Evolutionary conservation across 2,797 vertebrate genomes (phyloP).

Genomic region (Phoxinus dragarum): DNA sequence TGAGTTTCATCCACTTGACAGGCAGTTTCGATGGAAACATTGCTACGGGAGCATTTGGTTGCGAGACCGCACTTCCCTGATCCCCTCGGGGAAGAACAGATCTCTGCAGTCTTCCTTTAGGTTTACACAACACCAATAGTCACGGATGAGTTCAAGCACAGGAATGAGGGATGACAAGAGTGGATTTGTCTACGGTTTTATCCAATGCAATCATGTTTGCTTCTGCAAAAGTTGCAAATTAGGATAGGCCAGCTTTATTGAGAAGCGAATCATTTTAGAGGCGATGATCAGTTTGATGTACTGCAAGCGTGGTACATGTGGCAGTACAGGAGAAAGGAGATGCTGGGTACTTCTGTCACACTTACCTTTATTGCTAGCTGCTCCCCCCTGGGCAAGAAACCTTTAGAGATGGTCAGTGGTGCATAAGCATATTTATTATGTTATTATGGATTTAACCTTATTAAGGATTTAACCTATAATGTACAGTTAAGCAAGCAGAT

Average conservation of each 20-base stretch:
- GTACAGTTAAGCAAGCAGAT: conserved; percentile 14
- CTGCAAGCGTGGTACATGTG: conserved; percentile 12
- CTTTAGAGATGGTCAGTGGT: conserved; percentile 62
- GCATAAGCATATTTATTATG: conserved; percentile 47
- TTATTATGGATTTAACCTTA: background rate
- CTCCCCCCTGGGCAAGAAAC: conserved; percentile 60
- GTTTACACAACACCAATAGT: conserved; percentile 29
- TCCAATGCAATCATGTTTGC: background rate
- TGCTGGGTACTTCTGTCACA: conserved; percentile 27
- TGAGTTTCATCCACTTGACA: conserved; percentile 51
- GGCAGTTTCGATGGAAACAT: conserved; percentile 42
- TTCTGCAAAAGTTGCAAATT: background rate
- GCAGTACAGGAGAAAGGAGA: background rate
- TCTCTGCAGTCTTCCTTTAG: conserved; percentile 23
- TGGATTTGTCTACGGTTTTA: conserved; percentile 11
- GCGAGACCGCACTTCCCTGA: conserved; percentile 29
- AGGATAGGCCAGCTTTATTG: conserved; percentile 3
- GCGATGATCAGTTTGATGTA: conserved; percentile 28
- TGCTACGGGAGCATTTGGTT: conserved; percentile 33
- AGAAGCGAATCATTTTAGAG: conserved; percentile 28
- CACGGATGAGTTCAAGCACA: conserved; percentile 7
- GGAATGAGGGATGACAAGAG: conserved; percentile 29
- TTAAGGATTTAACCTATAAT: background rate
- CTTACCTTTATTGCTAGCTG: conserved; percentile 65
- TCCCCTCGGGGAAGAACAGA: conserved; percentile 45